Conservation (phyloP, 2,888 invertebrate species). For the Sarcophaga variegata region DNA sequence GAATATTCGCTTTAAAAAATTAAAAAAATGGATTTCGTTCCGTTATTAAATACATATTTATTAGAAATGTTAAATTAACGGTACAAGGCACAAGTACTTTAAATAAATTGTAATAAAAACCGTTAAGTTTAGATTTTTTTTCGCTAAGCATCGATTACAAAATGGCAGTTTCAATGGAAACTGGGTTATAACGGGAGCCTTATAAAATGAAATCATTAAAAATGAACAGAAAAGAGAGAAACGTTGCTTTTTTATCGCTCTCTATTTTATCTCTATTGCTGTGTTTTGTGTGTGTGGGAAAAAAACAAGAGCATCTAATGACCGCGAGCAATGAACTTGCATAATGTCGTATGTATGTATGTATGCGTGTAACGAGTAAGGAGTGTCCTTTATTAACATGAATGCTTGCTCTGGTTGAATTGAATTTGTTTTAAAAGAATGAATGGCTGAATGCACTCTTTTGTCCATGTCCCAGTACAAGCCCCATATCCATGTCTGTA, state of each 20-base stretch:
- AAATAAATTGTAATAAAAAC: not conserved
- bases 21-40: too few species aligned
- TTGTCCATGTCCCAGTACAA: conserved; percentile 7
- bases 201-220: conserved; percentile 15
- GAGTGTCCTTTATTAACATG: conserved; percentile 67
- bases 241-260: too few species aligned
- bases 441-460: conserved; percentile 21
- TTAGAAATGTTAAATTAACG: conserved; percentile 1
- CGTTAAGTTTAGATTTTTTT: too few species aligned
- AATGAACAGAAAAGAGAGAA: conserved; percentile 3
- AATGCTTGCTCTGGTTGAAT: conserved; percentile 45
- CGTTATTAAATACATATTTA: too few species aligned
- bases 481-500: not conserved
- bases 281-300: not conserved
- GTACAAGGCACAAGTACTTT: conserved; percentile 17
- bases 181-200: conserved; percentile 1
- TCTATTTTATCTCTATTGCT: too few species aligned
- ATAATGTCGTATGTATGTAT: conserved; percentile 58
- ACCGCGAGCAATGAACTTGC: conserved; percentile 79
- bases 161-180: conserved; percentile 5
- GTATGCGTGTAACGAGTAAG: conserved; percentile 62
- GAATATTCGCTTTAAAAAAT: too few species aligned
- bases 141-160: not conserved
- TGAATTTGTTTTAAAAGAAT: conserved; percentile 11
- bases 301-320: conserved; percentile 68